These are phyloP conservation scores for Ctenicera cuprea DNA, from an alignment of 2,888 invertebrate species.

Conservation along the genomic window DNA sequence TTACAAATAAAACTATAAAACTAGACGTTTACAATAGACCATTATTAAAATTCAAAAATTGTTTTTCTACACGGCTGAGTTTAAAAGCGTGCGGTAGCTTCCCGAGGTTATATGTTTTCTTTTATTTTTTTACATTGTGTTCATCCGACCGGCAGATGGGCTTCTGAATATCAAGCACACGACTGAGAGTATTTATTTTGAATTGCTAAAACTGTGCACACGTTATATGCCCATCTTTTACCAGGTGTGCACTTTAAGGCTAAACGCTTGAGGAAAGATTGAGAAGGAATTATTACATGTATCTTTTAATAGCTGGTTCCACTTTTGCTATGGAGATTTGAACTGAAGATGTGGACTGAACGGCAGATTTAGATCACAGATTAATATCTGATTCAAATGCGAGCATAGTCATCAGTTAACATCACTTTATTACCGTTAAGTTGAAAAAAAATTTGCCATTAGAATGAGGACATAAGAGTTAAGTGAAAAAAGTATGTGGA, in stretches of 20 bases:
- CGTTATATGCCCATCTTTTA: constrained; percentile 18
- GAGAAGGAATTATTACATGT: constrained; percentile 4
- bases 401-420: constrained; percentile 29
- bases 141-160: constrained; percentile 40
- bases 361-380: constrained; percentile 27
- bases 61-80: constrained; percentile 39
- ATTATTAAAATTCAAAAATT: constrained; percentile 43
- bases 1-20: not conserved
- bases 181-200: constrained; percentile 38
- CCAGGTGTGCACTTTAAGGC: not conserved
- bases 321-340: constrained; percentile 7
- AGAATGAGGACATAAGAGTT: constrained; percentile 20
- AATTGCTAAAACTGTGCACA: constrained; percentile 26
- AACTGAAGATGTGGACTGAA: constrained; percentile 21
- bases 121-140: constrained; percentile 42
- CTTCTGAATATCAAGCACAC: constrained; percentile 40
- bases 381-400: constrained; percentile 40
- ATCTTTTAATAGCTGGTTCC: not conserved
- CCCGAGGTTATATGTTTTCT: constrained; percentile 29
- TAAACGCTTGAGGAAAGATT: not conserved
- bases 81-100: constrained; percentile 38
- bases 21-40: constrained; percentile 1
- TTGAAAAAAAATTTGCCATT: not conserved
- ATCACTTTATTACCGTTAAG: constrained; percentile 31
- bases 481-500: constrained; percentile 1